A percentile compares a stretch with the other conserved stretches of the same genome.
phyloP scores from a whole-genome alignment of 1,140 invertebrate genomes.

The Drosophila kurseongensis region DNA sequence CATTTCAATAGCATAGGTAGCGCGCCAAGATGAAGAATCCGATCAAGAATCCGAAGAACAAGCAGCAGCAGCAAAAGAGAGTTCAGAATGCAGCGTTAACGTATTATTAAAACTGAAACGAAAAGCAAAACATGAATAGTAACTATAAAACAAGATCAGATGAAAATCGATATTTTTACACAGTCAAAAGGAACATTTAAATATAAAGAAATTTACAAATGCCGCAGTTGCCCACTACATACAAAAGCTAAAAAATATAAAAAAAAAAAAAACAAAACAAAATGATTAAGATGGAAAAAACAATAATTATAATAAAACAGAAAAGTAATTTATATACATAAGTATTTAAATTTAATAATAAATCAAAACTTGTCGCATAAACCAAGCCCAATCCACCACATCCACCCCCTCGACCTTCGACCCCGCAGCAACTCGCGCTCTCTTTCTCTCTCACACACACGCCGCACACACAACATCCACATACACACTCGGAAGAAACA shows the following conservation, averaged over 20 bases:
- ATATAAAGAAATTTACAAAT: constrained; percentile 80
- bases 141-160: constrained; percentile 67
- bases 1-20: constrained; percentile 57
- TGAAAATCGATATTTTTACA: constrained; percentile 80
- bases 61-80: constrained; percentile 34
- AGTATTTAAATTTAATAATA: constrained; percentile 82
- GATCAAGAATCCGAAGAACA: constrained; percentile 25
- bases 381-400: constrained; percentile 31
- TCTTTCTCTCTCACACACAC: constrained; percentile 28
- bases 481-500: constrained; percentile 37
- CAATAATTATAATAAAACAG: constrained; percentile 77
- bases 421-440: constrained; percentile 25
- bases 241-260: constrained; percentile 50
- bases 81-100: constrained; percentile 61
- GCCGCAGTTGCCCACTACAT: constrained; percentile 81
- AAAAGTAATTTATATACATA: constrained; percentile 81
- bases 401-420: constrained; percentile 34
- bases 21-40: constrained; percentile 46
- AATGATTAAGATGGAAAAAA: constrained; percentile 60
- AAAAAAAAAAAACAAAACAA: constrained; percentile 30
- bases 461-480: constrained; percentile 15
- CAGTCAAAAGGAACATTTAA: constrained; percentile 77
- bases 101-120: constrained; percentile 49
- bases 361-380: constrained; percentile 81
- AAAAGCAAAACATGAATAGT: constrained; percentile 57